Conservation (phyloP, 2,797 vertebrate species). For the Lemur catta region DNA sequence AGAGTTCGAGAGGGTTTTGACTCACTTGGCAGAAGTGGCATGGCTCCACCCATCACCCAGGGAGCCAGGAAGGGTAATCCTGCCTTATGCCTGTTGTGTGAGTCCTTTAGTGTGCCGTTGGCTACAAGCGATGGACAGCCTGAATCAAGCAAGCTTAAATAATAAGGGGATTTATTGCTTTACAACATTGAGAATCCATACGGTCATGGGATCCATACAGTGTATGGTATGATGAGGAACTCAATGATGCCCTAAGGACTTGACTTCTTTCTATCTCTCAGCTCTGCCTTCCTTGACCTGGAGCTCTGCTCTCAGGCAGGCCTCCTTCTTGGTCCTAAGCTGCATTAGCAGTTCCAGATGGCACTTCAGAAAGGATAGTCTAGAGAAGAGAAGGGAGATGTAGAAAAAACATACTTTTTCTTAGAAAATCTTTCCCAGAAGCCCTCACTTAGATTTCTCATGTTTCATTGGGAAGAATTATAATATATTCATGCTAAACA, state of each 20-base stretch:
- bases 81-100: background rate
- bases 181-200: background rate
- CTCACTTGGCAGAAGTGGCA: background rate
- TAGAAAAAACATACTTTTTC: background rate
- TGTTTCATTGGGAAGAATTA: slow-evolving; percentile 1
- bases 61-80: background rate
- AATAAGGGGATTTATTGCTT: background rate
- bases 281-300: background rate
- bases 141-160: background rate
- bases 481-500: background rate
- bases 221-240: background rate
- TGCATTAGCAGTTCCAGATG: background rate
- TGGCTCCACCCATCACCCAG: background rate
- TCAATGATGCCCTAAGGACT: background rate
- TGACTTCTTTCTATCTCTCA: background rate
- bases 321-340: background rate
- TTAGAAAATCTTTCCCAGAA: background rate
- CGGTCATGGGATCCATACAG: background rate
- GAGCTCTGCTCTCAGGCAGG: background rate
- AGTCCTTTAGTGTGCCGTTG: background rate
- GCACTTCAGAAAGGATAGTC: background rate
- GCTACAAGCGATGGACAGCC: background rate
- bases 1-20: background rate
- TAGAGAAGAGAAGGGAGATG: background rate
- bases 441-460: background rate